Base-by-base conservation (phyloP, 2,888 invertebrate species). In the Heliconius sara region DNA sequence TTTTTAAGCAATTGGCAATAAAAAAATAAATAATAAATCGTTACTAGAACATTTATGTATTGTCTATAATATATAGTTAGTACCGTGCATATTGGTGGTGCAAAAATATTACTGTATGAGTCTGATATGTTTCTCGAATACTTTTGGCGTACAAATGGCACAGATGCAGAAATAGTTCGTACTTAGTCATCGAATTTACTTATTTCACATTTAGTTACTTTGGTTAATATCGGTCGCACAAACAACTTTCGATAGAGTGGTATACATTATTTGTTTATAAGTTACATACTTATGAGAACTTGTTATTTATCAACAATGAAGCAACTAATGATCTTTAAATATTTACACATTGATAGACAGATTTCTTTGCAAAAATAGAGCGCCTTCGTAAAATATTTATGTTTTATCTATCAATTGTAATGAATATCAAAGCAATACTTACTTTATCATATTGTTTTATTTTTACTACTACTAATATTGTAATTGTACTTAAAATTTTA, bases 161-260 rank as follows among this genome's bases (percentile, higher is more conserved):
- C 84, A 85, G 83, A 85, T 86, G 86, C 90, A 88, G 87, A 89
- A 90, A 90, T 91, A 91, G 89, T 89, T 84, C 84, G 86, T 86
- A 86, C 84, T 91, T 91, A 91, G 90, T 91, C 91, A 91, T 79
- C 77, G 63, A 43, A 70, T 39, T 70, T 22, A 65, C 77, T 30
- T 70, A 63, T 63, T 43, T 71, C 30, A 70, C 34, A 67, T 25
- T 43, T 47, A 77, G 43, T 63, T 34, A 16, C 43, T 68, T 43
- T 25, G 34, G 65, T 34, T 57, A 73, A 73, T 78, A n/a, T 66
- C 27, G 63, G 47, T 16, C 30, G 65, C 39, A 52, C 22, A 12
- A 39, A 57, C 66, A 75, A 75, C 60, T 34, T 65, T 25, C 19
- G 22, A 65, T 39, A 27, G 25, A 16, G 22, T 63, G 3, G 25